Evolutionary conservation across 2,888 invertebrate genomes (phyloP).

Genomic region (Phengaris arion): DNA sequence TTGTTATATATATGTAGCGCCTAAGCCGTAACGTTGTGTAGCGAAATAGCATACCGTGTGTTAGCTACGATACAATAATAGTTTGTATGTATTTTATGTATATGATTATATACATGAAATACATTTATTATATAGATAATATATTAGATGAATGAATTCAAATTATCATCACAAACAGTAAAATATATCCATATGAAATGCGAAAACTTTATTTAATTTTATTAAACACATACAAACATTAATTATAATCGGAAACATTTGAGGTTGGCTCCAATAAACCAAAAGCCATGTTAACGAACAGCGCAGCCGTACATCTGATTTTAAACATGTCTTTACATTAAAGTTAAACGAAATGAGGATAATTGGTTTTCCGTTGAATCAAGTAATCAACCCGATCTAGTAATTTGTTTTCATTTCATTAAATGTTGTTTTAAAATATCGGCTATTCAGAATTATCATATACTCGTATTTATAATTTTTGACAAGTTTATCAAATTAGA

Average conservation of each 20-base stretch:
- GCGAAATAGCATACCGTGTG: no score
- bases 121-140: no score
- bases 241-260: constrained; percentile 25
- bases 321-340: constrained; percentile 46
- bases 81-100: not conserved
- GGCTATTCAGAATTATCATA: not conserved
- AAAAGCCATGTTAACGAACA: constrained; percentile 41
- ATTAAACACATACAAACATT: constrained; percentile 18
- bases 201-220: not conserved
- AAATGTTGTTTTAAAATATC: constrained; percentile 27
- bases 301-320: constrained; percentile 42
- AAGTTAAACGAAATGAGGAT: constrained; percentile 44
- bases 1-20: no score
- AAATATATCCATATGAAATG: not conserved
- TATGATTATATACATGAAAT: no score
- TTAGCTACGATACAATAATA: no score
- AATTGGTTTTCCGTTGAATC: constrained; percentile 43
- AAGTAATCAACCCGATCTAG: constrained; percentile 38
- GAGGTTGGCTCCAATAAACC: constrained; percentile 31
- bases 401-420: constrained; percentile 41
- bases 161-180: not conserved
- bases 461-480: constrained; percentile 1
- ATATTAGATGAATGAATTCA: not conserved
- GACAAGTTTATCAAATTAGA: not conserved
- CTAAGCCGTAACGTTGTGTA: no score